Evolutionary conservation across 2,888 invertebrate genomes (phyloP), one percentile per base, ranked within the genome.

Genomic region (Lepidocyrtinus sp.): DNA sequence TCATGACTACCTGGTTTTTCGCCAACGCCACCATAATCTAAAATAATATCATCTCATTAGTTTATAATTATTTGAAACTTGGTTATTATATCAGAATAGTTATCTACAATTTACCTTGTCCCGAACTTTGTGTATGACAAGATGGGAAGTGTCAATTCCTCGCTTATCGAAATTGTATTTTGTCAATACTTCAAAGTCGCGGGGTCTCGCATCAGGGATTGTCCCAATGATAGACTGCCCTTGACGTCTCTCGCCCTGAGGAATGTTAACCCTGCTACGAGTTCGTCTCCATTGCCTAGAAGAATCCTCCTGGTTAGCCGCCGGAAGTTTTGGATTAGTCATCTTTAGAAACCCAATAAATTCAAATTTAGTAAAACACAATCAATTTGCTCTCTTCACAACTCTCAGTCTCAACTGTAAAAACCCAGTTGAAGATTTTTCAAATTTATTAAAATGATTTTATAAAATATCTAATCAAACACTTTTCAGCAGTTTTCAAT

Each of bases 1-100:
- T 92, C 12, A 99, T 91, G 0, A 94, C 91, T 0, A 97, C 94
- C 71, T 92, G 92, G 88, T 93, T 93, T 0, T 91, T 90, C 19
- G 91, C 90, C 9, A 98, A 92, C 67, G 91, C 90, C 1, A 91
- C 89, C 1, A 96, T 85, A 73, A 98, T 95, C 92, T 95, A 87
- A 5, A 82, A 82, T 7, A 7, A 7, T 36, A n/a, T 24, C 21
- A 75, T 22, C 22, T 22, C 17, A 36, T 59, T 2, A 19, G 45
- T 17, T 7, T 25, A 61, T 19, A 36, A 3, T 12, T n/a, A 26
- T 21, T 64, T 26, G 17, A 15, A 7, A n/a, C 3, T 27, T 19
- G 25, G 19, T 25, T 27, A 69, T n/a, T n/a, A n/a, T n/a, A n/a
- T n/a, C 22, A 2, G 5, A 50, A 22, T 12, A 22, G 22, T 22